Base-by-base conservation (phyloP, 2,888 invertebrate genomes). In the Acronicta psi region DNA sequence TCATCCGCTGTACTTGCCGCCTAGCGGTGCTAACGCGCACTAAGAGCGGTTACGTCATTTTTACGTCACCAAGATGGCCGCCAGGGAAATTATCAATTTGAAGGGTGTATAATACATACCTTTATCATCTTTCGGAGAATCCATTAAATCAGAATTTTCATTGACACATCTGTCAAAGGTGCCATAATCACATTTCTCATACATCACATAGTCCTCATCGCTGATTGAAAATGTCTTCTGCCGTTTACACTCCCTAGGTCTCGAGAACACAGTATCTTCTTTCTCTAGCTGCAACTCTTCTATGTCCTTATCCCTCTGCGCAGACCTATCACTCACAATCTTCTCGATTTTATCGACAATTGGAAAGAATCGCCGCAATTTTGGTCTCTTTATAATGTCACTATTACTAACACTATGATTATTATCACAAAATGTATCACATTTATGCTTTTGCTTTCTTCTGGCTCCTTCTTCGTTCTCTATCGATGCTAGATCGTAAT, bases 161-260 rank as follows among this genome's bases (percentile, higher is more conserved):
- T 62, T 86, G 7, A 46, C 87, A 46, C 83, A 85, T 0, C 74
- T 83, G 29, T 93, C 93, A 62, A 92, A 86, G 0, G 91, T 89
- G 0, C 92, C 94, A 41, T 93, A 94, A 45, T 93, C 92, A 59
- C 93, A 93, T 42, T 93, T 94, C 69, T 94, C 94, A 34, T 86
- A 92, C 0, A 89, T 43, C 0, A 93, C 86, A 52, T 87, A 92
- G 29, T 92, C 91, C 6, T 89, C 89, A 10, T 92, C 93, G 46
- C 81, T 84, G 0, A 91, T 83, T 0, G 92, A 92, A 36, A 77
- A 91, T 0, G 91, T 91, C 68, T 92, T 93, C 77, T 92, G 92
- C 0, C 92, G 74, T 44, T 92, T 92, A 7, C 81, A 69, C 1
- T 90, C 89, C 40, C 87, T 85, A 0, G 87, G 84, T 18, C 76